A percentile compares a stretch with the other conserved stretches of the same genome.
phyloP scores from a whole-genome alignment of 2,113 vertebrate genomes.

The Phalacrocorax pelagicus region DNA sequence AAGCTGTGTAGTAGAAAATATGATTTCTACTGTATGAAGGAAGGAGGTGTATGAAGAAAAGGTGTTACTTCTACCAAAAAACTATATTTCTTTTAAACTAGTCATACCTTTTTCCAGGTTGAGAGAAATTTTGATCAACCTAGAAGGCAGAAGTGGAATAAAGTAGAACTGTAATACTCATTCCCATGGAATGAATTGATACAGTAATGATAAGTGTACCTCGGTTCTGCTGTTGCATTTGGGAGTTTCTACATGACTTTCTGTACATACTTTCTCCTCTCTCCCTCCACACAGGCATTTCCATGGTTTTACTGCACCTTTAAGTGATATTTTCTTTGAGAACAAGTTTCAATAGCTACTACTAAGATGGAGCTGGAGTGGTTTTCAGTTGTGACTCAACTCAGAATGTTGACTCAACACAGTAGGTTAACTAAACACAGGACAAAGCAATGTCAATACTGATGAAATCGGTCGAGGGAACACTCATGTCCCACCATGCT shows the following conservation, averaged over 20 bases:
- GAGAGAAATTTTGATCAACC: not conserved
- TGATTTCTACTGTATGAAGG: not conserved
- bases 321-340: not conserved
- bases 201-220: not conserved
- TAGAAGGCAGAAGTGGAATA: not conserved
- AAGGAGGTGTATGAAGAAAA: not conserved
- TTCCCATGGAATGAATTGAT: not conserved
- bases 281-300: not conserved
- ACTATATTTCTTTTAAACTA: not conserved
- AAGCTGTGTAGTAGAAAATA: not conserved
- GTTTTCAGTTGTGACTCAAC: not conserved
- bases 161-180: not conserved
- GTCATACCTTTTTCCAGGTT: not conserved
- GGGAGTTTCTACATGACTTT: not conserved
- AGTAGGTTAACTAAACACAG: not conserved
- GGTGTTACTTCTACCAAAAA: not conserved
- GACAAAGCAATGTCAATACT: not conserved
- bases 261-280: not conserved
- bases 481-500: accelerated
- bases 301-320: not conserved
- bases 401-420: not conserved
- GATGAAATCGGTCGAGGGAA: not conserved
- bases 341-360: not conserved
- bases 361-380: not conserved
- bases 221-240: not conserved